These are phyloP conservation scores for Microcebus lehilahytsara DNA, from an alignment of 2,113 vertebrate species.

Conservation along the genomic window DNA sequence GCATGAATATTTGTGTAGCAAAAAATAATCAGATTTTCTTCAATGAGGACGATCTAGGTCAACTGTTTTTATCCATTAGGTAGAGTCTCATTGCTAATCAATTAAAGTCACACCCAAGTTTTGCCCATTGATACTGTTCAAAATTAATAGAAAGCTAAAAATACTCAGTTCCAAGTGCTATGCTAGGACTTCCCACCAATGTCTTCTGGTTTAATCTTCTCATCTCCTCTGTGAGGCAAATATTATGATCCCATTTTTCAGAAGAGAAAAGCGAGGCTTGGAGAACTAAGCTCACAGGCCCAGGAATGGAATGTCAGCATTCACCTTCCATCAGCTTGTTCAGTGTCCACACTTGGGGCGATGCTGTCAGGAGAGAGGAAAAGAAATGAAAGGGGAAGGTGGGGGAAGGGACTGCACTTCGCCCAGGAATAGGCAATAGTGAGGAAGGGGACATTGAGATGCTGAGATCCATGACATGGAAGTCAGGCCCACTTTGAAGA, in stretches of 20 bases:
- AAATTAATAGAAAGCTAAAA: background rate
- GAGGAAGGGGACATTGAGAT: background rate
- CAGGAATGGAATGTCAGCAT: background rate
- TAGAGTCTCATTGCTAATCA: background rate
- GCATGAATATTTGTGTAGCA: background rate
- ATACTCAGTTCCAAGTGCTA: background rate
- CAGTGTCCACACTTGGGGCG: background rate
- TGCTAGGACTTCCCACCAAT: background rate
- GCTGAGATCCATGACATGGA: background rate
- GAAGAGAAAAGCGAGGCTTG: background rate
- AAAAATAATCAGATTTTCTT: background rate
- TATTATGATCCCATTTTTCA: background rate
- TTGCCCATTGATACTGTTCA: background rate
- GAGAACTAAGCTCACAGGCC: background rate
- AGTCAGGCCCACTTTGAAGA: background rate
- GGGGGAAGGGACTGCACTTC: background rate
- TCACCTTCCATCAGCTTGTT: background rate
- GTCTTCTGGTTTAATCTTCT: background rate
- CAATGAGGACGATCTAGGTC: background rate
- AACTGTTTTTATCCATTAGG: background rate
- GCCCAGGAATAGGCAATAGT: background rate
- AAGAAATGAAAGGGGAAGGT: rapidly evolving
- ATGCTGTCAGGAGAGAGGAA: background rate
- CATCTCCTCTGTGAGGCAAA: background rate
- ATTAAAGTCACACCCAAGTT: background rate